Conservation (phyloP, 2,888 invertebrate genomes). For the Argyresthia albistria region DNA sequence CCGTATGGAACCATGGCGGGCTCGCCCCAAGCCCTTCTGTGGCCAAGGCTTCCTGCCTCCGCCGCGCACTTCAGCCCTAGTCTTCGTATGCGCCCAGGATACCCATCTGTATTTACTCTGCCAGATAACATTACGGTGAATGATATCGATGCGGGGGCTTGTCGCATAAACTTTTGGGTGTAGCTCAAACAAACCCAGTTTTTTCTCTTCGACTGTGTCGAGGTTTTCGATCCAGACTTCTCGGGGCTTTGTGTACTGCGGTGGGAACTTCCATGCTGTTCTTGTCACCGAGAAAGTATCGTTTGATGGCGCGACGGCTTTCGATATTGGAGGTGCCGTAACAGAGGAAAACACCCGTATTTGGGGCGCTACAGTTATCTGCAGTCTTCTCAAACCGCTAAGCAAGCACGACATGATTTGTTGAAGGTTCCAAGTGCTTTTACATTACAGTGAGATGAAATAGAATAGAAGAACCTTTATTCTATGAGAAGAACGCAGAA, state of each 20-base stretch:
- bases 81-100: constrained; percentile 83
- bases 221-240: constrained; percentile 92
- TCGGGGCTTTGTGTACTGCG: constrained; percentile 74
- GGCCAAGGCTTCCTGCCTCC: constrained; percentile 97
- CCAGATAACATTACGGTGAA: constrained; percentile 90
- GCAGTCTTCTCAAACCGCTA: constrained; percentile 46
- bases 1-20: constrained; percentile 93
- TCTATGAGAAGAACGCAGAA: no score
- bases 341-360: constrained; percentile 34
- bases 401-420: constrained; percentile 10
- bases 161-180: constrained; percentile 91
- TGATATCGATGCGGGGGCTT: constrained; percentile 88
- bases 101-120: constrained; percentile 87
- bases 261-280: constrained; percentile 62
- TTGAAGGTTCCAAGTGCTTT: no score
- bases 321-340: constrained; percentile 16
- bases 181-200: constrained; percentile 87
- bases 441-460: no score
- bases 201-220: constrained; percentile 81
- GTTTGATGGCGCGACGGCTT: constrained; percentile 15
- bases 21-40: constrained; percentile 93
- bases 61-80: constrained; percentile 88
- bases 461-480: no score
- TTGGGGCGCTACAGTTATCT: constrained; percentile 34
- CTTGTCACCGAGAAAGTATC: constrained; percentile 32